These are phyloP conservation scores for Pseudonaja textilis DNA, from an alignment of 2,113 vertebrate species.

Conservation along the genomic window DNA sequence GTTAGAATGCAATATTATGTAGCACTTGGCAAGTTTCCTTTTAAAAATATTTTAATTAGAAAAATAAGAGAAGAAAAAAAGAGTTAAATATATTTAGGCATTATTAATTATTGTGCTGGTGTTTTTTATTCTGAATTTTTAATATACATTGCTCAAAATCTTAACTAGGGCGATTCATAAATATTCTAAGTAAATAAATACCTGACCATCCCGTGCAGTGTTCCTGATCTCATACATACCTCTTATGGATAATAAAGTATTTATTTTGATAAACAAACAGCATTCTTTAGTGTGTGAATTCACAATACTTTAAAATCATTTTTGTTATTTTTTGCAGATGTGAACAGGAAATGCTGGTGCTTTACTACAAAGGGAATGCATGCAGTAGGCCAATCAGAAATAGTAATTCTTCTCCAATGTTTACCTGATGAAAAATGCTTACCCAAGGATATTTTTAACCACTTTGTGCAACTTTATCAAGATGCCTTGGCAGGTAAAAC, in stretches of 20 bases:
- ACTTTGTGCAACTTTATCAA: constrained; percentile 96
- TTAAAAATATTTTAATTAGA: neutral
- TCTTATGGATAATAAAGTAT: neutral
- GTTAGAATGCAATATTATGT: neutral
- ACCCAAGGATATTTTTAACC: constrained; percentile 94
- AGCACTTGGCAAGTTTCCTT: neutral
- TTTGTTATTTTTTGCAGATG: constrained; percentile 73
- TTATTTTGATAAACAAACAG: neutral
- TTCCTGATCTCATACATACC: neutral
- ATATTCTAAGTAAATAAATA: neutral
- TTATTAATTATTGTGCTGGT: neutral
- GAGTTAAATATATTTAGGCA: neutral
- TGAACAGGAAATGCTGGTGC: constrained; percentile 98
- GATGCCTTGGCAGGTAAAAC: constrained; percentile 87
- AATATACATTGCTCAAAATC: neutral
- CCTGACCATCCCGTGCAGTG: neutral
- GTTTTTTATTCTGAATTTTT: neutral
- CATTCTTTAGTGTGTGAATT: neutral
- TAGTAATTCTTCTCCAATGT: constrained; percentile 94
- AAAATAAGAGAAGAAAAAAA: neutral
- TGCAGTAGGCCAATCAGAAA: constrained; percentile 92
- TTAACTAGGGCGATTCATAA: neutral
- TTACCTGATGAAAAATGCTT: constrained; percentile 96
- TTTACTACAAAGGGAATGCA: constrained; percentile 98
- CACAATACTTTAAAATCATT: neutral